Evolutionary conservation across 2,888 invertebrate species (phyloP), one percentile per base, ranked within the genome.

Genomic region (Halocaridina rubra): DNA sequence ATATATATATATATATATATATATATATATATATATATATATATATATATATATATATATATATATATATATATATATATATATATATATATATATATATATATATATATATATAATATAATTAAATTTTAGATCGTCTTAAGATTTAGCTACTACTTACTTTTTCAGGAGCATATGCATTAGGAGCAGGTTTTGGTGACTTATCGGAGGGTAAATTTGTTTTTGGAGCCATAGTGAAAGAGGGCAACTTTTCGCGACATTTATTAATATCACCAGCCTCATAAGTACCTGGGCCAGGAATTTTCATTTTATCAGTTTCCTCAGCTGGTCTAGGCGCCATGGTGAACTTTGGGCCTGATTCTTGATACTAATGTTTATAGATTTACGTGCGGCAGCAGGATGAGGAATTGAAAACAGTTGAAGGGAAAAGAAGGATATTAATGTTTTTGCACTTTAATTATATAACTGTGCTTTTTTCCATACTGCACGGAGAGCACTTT

Each of bases 221-320:
- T 69, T 75, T 81, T 30, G 85, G 85, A 30, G 85, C 85, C 87
- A 87, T 87, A 19, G 87, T 85, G 59, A 74, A 87, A 13, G 80
- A 76, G 13, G 87, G 87, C 30, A 82, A 57, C 57, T 78, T 87
- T 19, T 78, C 81, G 10, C 76, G 75, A 74, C 80, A 80, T 19
- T 53, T 77, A 57, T 85, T 72, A 32, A 87, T 59, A 57, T 87
- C 71, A 4, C 80, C 85, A 13, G 77, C 64, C 5, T 87, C 79
- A 53, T 87, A 87, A 10, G 84, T 76, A 13, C 81, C 85, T n/a
- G 87, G 87, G n/a, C 85, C 87, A 24, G 87, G 87, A 30, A 87
- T 81, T 22, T 85, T 81, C 71, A 76, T 84, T 29, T 85, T 81
- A 59, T 81, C 81, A 0, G 13, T 19, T 1, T 46, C 84, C 19